Percentiles rank a stretch among this genome's conserved stretches.
These are phyloP conservation scores for Gorilla gorilla DNA, from an alignment of 2,113 vertebrate genomes.

Conservation along the genomic window DNA sequence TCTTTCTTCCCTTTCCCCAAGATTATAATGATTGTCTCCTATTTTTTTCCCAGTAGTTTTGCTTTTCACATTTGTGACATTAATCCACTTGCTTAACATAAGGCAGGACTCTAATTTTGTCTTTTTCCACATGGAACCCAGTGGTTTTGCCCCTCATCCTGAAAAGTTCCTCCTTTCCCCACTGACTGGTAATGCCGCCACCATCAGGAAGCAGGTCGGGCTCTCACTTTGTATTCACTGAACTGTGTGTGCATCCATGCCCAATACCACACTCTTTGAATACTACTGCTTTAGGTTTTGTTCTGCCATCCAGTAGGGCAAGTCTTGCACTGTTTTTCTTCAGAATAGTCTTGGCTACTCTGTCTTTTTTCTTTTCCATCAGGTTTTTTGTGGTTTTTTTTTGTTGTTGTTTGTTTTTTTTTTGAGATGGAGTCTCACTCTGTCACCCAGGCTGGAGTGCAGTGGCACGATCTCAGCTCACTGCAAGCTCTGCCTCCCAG, in stretches of 20 bases:
- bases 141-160: neutral
- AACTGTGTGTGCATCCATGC: neutral
- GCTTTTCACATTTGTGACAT: neutral
- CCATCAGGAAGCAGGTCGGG: neutral
- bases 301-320: neutral
- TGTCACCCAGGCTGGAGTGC: too few relatives aligned
- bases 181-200: neutral
- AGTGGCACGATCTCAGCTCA: fast-evolving
- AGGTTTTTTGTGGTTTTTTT: neutral
- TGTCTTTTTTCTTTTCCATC: neutral
- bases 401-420: neutral
- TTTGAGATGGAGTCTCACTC: neutral
- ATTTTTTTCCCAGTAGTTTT: neutral
- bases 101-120: neutral
- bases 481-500: too few relatives aligned
- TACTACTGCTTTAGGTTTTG: neutral
- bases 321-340: neutral
- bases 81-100: neutral
- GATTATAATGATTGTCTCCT: neutral
- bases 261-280: neutral
- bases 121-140: neutral
- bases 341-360: neutral
- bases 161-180: neutral
- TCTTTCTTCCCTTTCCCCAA: neutral
- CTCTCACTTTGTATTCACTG: neutral